Evolutionary conservation across 2,888 invertebrate species (phyloP), one percentile per base, ranked within the genome.

Genomic region (Drosophila neonasuta): DNA sequence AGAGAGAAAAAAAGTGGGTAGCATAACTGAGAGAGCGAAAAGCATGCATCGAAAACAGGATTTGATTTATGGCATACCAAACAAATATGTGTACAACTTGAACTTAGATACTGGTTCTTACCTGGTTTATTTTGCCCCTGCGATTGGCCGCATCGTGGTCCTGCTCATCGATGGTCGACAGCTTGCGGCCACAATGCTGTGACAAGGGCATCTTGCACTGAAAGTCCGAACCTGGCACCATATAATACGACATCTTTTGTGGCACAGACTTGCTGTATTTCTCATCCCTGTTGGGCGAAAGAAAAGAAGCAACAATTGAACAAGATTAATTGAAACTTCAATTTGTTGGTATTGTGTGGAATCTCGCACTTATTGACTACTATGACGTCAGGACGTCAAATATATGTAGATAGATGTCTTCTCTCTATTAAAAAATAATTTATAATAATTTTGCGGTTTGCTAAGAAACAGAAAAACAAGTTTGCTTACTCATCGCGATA

Each of bases 191-290:
- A 51, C 49, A 50, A 48, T 39, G 51, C 36, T 59, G 52, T 3
- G 80, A 68, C 42, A 62, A 70, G 9, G 73, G 68, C 64, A 80
- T 29, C 29, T 74, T 82, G 76, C 77, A 79, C 58, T 71, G 85
- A 15, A 79, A 86, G 59, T 90, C 88, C 2, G 84, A 57, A 1
- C 81, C 71, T 8, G 89, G 79, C 30, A 89, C 85, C 60, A 90
- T 82, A 61, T 88, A 80, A 60, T 89, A 90, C 36, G 82, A 70
- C 24, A 75, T 67, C 55, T 80, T 81, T 24, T 86, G 70, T 34
- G 87, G 81, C 61, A 87, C 81, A 62, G 89, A 86, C 69, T 88
- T 89, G 34, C 79, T 80, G 52, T 90, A 87, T 46, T 90, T 90
- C 45, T 90, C 90, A 45, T 86, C 84, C 61, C 90, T 90, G 73